A percentile compares a stretch with the other conserved stretches of the same genome.
Conservation (phyloP, 2,113 vertebrate genomes). For the Callocephalon fimbriatum region DNA sequence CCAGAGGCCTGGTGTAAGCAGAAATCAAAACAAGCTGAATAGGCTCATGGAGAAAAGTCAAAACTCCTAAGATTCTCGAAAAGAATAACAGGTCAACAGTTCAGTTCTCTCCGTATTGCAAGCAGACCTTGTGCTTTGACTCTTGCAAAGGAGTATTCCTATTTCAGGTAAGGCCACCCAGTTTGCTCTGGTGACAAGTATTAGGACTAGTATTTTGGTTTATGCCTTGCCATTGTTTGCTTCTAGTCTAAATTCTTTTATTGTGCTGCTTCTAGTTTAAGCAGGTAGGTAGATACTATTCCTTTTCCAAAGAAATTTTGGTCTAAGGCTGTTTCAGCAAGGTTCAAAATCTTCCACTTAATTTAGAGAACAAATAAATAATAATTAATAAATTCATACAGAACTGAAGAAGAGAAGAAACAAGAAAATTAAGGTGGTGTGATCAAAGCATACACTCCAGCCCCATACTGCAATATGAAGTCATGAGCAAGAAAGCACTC, state of each 20-base stretch:
- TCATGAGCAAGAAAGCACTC: background rate
- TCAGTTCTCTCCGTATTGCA: background rate
- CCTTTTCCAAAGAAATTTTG: background rate
- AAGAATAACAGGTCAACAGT: background rate
- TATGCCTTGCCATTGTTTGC: background rate
- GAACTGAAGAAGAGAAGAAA: background rate
- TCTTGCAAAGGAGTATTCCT: fast-evolving
- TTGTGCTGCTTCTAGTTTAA: background rate
- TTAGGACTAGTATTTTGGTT: background rate
- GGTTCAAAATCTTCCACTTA: background rate
- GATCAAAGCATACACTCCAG: background rate
- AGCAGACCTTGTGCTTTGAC: background rate
- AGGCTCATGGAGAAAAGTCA: too few species aligned
- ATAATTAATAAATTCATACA: background rate
- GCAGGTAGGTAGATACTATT: background rate
- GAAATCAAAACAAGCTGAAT: too few species aligned
- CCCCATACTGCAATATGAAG: fast-evolving
- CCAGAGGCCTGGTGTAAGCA: too few species aligned
- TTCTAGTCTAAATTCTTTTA: background rate
- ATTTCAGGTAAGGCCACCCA: background rate
- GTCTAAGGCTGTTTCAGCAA: background rate
- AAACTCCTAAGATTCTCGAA: too few species aligned
- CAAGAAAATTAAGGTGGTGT: background rate
- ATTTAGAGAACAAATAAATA: background rate
- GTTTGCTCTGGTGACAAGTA: background rate